These are phyloP conservation scores for Epistrophe eligans DNA, from an alignment of 2,888 invertebrate genomes.

Conservation along the genomic window DNA sequence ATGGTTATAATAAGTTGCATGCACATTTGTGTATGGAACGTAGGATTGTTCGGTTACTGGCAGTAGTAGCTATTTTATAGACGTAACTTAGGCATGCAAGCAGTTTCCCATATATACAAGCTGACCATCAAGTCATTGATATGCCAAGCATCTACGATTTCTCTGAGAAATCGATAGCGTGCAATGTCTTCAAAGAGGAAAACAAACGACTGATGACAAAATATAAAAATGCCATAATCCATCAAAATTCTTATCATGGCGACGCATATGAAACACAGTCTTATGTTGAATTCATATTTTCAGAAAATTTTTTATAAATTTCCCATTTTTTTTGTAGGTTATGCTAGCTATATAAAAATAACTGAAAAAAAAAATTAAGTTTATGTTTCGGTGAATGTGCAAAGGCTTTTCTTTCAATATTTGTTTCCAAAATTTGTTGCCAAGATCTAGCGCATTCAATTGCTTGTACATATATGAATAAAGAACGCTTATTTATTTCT, in stretches of 20 bases:
- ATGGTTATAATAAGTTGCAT: constrained; percentile 43
- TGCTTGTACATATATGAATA: too few relatives aligned
- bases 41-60: constrained; percentile 29
- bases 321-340: neutral
- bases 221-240: constrained; percentile 41
- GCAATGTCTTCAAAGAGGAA: constrained; percentile 31
- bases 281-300: constrained; percentile 1
- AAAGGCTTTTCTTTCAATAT: too few relatives aligned
- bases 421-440: too few relatives aligned
- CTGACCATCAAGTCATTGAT: constrained; percentile 59
- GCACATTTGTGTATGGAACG: constrained; percentile 10
- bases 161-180: constrained; percentile 59
- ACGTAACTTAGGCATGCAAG: constrained; percentile 19
- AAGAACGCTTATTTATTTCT: too few relatives aligned
- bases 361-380: neutral
- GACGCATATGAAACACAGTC: neutral
- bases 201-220: constrained; percentile 11
- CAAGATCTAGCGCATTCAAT: too few relatives aligned
- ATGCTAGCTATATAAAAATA: neutral
- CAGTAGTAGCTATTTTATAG: constrained; percentile 15
- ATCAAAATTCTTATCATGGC: constrained; percentile 20
- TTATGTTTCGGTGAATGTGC: neutral
- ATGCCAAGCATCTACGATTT: constrained; percentile 61
- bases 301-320: neutral
- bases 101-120: constrained; percentile 27